Evolutionary conservation across 2,113 vertebrate species (phyloP).

Genomic region (Tragulus kanchil): DNA sequence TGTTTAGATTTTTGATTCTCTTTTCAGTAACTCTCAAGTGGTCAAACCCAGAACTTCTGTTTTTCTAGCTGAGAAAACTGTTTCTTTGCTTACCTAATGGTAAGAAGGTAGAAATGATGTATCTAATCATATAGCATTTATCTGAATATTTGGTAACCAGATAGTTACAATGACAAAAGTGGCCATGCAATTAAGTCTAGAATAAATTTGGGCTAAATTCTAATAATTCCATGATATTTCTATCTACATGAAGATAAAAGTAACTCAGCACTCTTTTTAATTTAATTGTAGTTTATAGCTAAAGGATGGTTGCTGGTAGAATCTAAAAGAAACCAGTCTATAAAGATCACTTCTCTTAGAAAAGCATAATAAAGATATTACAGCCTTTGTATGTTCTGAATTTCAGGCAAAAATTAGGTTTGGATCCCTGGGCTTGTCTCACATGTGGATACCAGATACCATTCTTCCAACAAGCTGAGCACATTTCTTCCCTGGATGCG

Average conservation of each 20-base stretch:
- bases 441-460: constrained; percentile 5
- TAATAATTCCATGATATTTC: neutral
- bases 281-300: neutral
- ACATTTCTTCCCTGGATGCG: neutral
- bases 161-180: neutral
- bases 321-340: neutral
- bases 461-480: constrained; percentile 1
- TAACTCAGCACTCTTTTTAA: neutral
- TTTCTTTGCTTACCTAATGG: neutral
- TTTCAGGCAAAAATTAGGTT: neutral
- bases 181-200: neutral
- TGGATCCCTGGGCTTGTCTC: neutral
- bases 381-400: neutral
- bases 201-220: neutral
- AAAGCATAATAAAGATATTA: neutral
- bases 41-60: neutral
- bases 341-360: neutral
- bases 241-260: neutral
- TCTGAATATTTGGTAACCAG: neutral
- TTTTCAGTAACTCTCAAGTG: neutral
- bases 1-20: neutral
- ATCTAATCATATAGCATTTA: neutral
- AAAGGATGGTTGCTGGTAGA: neutral
- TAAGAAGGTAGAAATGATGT: neutral
- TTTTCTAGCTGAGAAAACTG: neutral